Base-by-base conservation (phyloP, 2,113 vertebrate species). In the Sceloporus undulatus region DNA sequence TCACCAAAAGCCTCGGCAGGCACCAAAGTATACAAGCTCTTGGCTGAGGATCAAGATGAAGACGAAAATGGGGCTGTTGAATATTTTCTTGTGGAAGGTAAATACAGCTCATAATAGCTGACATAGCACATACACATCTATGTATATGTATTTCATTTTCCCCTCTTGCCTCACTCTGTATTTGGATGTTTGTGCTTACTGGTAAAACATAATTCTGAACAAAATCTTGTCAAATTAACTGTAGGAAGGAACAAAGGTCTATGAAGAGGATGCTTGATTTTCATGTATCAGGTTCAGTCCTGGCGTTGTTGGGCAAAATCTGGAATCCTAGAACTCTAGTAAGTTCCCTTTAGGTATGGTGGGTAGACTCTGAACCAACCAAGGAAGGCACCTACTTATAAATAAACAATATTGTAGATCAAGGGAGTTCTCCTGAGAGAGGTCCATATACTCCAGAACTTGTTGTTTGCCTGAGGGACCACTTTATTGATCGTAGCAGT, bases 1-100 rank as follows among this genome's bases (percentile, higher is more conserved):
- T 96, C 97, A 14, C 96, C 97, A 1, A 94, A 95, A 40, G 96
- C 97, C 62, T 34, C 66, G 0, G 93, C 92, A 3, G 97, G 97
- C 3, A 96, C 97, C 0, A 89, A 97, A 48, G 98, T 98, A 11
- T 98, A 98, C 94, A 97, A 95, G 88, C 97, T 98, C 54, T 88
- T 95, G 0, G 98, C 98, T 68, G 91, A 94, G 83, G 98, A 98
- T 74, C 96, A 95, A 14, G 98, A 98, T 83, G 97, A 98, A 83
- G 98, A 98, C 29, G 93, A 97, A 91, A 95, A 96, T 48, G 98
- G 98, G 66, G 95, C 97, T 88, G 97, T 98, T 90, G 98, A 98
- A 70, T 98, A 98, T 95, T 98, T 98, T 91, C 97, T 98, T 79
- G 96, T 97, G 27, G 98, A 98, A 88, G 98, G 98, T 98, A 96